Conservation (phyloP, 1,140 invertebrate species). For the Drosophila bocqueti region DNA sequence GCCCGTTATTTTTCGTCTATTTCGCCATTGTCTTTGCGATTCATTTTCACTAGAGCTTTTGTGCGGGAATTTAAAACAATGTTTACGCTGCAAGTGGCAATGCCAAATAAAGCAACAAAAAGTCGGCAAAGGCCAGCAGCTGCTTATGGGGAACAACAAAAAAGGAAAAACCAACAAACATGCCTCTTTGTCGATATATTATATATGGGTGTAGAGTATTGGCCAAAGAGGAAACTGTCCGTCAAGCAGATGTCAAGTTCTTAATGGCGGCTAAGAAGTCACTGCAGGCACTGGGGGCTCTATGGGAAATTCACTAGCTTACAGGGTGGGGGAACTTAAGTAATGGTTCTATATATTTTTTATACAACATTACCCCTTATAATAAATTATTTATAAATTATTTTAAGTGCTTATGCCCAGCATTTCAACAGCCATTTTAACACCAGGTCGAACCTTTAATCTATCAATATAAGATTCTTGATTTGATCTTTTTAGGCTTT, state of each 20-base stretch:
- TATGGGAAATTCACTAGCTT: neutral
- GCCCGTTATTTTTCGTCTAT: slow-evolving; percentile 45
- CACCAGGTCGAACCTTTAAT: neutral
- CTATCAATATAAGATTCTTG: neutral
- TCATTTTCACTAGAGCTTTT: slow-evolving; percentile 58
- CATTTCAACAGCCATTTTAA: neutral
- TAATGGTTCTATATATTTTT: neutral
- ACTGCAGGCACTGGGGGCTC: neutral
- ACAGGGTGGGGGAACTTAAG: neutral
- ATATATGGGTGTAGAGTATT: neutral
- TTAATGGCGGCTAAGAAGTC: neutral
- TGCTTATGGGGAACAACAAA: slow-evolving; percentile 5
- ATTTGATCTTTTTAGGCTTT: neutral
- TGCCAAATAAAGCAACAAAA: slow-evolving; percentile 7
- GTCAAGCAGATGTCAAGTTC: slow-evolving; percentile 14
- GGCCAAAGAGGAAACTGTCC: slow-evolving; percentile 34
- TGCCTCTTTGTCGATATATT: neutral
- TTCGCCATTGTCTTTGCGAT: slow-evolving; percentile 43
- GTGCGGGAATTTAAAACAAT: slow-evolving; percentile 70
- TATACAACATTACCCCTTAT: neutral
- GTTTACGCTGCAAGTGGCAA: slow-evolving; percentile 64
- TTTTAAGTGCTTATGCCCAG: neutral
- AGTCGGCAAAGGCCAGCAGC: slow-evolving; percentile 7
- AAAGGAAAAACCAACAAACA: slow-evolving; percentile 34
- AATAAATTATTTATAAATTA: neutral